phyloP scores from a whole-genome alignment of 92 coral and sea anemone species.

The Desmophyllum pertusum region DNA sequence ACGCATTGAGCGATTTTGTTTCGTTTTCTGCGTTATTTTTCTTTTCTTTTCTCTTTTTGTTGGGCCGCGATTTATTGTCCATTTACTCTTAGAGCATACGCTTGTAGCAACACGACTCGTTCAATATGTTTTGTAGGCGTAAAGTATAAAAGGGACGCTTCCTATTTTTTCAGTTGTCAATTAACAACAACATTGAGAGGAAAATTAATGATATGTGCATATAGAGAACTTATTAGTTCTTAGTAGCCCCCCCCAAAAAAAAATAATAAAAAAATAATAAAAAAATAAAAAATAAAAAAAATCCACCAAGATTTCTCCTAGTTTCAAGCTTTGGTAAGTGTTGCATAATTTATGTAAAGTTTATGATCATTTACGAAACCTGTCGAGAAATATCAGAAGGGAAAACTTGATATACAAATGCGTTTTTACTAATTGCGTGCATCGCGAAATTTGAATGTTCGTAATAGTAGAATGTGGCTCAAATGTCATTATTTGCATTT shows the following conservation, averaged over 20 bases:
- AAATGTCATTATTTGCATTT: not conserved
- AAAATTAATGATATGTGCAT: not conserved
- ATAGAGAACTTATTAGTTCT: not conserved
- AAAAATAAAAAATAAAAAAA: too few relatives aligned
- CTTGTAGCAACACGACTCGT: not conserved
- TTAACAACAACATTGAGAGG: not conserved
- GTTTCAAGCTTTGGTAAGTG: not conserved
- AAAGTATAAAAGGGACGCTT: not conserved
- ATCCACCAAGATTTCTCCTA: not conserved
- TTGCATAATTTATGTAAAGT: not conserved
- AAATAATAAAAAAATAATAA: too few relatives aligned
- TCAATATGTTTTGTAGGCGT: not conserved
- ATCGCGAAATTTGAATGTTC: not conserved
- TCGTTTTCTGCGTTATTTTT: not conserved
- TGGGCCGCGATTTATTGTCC: not conserved
- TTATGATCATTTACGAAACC: not conserved
- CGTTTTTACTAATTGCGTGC: not conserved
- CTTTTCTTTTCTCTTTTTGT: not conserved
- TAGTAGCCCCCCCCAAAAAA: too few relatives aligned
- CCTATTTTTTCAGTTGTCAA: not conserved
- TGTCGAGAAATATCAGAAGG: not conserved
- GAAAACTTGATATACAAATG: not conserved
- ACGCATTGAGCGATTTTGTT: not conserved
- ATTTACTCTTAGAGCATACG: not conserved
- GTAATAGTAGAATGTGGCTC: not conserved